phyloP scores from a whole-genome alignment of 2,797 vertebrate genomes.

The Argya squamiceps region DNA sequence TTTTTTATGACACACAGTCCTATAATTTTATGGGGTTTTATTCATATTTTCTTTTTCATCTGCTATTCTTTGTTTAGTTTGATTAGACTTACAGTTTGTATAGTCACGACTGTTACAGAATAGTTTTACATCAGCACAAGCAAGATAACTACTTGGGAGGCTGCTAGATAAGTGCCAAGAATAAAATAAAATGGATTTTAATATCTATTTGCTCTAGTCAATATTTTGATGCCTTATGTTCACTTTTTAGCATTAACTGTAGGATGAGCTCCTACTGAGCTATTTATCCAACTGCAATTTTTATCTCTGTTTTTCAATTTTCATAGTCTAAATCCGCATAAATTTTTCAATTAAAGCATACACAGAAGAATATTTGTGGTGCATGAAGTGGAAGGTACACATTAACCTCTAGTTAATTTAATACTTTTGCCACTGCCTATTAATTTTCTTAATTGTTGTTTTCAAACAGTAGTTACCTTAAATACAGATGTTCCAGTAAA shows the following conservation, averaged over 20 bases:
- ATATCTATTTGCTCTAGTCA: background rate
- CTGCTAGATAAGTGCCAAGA: background rate
- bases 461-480: background rate
- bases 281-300: background rate
- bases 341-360: background rate
- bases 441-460: background rate
- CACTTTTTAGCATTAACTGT: background rate
- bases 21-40: background rate
- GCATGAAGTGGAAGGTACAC: background rate
- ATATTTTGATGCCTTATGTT: background rate
- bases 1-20: background rate
- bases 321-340: background rate
- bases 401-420: background rate
- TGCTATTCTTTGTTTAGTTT: background rate
- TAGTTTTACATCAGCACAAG: background rate
- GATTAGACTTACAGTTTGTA: background rate
- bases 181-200: conserved; percentile 15
- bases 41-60: background rate
- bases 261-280: background rate
- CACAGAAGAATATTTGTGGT: background rate
- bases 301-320: background rate
- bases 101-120: background rate
- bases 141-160: background rate
- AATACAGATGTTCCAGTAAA: background rate
- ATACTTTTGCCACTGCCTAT: background rate